Base-by-base conservation (phyloP, 2,888 invertebrate genomes). In the Synanthedon myopaeformis region DNA sequence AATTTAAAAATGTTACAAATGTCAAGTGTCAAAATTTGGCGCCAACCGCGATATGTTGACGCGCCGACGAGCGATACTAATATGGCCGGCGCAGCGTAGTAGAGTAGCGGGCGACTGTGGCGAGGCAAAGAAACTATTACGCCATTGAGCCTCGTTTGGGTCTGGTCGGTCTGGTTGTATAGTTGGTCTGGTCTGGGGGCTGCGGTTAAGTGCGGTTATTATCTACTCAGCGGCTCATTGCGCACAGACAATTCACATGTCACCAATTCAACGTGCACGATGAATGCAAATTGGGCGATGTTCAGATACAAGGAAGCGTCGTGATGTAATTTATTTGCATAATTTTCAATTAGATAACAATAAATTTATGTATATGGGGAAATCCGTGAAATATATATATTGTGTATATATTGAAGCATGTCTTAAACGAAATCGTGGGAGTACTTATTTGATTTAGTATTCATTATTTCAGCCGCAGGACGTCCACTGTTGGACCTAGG, bases 1-100 rank as follows among this genome's bases (percentile, higher is more conserved):
- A 57, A 53, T 35, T 35, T 10, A 59, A 61, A 14, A 28, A 51
- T 3, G 10, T 41, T 14, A 14, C 12, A 51, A 56, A 51, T 65
- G 66, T 61, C 61, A 67, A 61, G 56, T 69, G 68, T 70, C 67
- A 69, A 62, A 65, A 56, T 57, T 14, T 58, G 59, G 63, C 70
- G 72, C 67, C 66, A 66, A 59, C 61, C 77, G 81, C 76, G 64
- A 61, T 78, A 80, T 77, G 64, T 55, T 65, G 58, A 56, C 59
- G 23, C 54, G 59, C 52, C 66, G 66, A 60, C 59, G 59, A 42
- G 58, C 65, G 65, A 61, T 61, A 61, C 65, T 65, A 62, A 64
- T 72, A 63, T 73, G 73, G 63, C 62, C 58, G 56, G 56, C 57
- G 57, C 55, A 54, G 52, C 55, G 51, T n/a, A n/a, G n/a, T n/a